These are phyloP conservation scores for Yponomeuta plumbellus DNA, from an alignment of 2,888 invertebrate species.

Conservation along the genomic window DNA sequence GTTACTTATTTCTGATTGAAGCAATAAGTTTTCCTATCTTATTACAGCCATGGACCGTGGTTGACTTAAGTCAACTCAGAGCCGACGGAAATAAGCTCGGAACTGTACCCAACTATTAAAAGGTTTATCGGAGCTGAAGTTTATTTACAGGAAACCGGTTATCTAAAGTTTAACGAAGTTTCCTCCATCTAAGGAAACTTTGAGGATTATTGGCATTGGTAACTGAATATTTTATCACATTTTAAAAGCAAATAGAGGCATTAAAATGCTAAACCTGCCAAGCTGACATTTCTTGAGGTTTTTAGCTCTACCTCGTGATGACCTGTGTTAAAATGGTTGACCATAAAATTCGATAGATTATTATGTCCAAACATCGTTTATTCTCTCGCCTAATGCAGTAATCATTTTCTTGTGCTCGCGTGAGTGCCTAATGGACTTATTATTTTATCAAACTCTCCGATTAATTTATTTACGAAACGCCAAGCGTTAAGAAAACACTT, in stretches of 20 bases:
- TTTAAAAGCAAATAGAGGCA: not conserved
- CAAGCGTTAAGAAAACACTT: not conserved
- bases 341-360: conserved; percentile 40
- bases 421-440: conserved; percentile 40
- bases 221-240: not conserved
- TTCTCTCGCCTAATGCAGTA: conserved; percentile 33
- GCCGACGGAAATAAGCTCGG: conserved; percentile 16
- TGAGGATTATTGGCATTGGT: not conserved
- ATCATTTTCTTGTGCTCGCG: conserved; percentile 29
- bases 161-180: not conserved
- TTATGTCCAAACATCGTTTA: conserved; percentile 35
- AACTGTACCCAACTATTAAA: not conserved
- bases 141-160: not conserved
- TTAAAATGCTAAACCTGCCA: not conserved
- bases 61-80: conserved; percentile 23
- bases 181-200: not conserved
- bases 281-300: conserved; percentile 1
- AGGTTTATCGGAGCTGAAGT: not conserved
- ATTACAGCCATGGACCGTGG: conserved; percentile 1
- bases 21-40: conserved; percentile 21
- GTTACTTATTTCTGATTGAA: conserved; percentile 26
- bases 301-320: conserved; percentile 23
- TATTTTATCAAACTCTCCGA: conserved; percentile 22
- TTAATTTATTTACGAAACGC: not conserved
- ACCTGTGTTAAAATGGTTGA: conserved; percentile 33